phyloP scores from a whole-genome alignment of 2,113 vertebrate genomes.

The Scortum barcoo region DNA sequence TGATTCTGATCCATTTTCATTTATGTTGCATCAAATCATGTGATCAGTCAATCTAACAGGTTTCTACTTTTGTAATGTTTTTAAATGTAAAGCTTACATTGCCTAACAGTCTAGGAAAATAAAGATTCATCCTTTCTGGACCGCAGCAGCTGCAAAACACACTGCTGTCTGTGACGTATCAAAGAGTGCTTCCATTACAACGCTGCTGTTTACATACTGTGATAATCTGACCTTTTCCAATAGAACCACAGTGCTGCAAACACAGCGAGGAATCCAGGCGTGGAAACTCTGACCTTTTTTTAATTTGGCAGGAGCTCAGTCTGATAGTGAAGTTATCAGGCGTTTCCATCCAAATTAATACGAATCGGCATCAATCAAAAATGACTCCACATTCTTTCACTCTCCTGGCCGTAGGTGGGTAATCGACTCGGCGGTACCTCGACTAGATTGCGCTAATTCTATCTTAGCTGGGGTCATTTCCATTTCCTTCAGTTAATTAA shows the following conservation, averaged over 20 bases:
- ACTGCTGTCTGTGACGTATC: not conserved
- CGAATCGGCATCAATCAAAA: conserved; percentile 62
- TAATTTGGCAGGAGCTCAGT: conserved; percentile 36
- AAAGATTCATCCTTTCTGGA: not conserved
- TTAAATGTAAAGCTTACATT: not conserved
- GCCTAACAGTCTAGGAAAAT: not conserved
- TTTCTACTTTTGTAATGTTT: not conserved
- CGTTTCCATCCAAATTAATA: conserved; percentile 57
- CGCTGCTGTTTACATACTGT: conserved; percentile 50
- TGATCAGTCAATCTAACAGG: not conserved
- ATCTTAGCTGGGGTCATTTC: conserved; percentile 57
- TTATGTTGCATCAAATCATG: not conserved
- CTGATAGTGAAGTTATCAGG: conserved; percentile 53
- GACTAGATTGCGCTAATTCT: conserved; percentile 43
- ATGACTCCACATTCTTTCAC: conserved; percentile 5
- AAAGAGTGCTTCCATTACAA: conserved; percentile 35
- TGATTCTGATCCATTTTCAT: not conserved
- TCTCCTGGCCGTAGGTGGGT: conserved; percentile 18
- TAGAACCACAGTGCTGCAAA: conserved; percentile 33
- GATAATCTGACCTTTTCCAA: conserved; percentile 63
- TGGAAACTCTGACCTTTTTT: conserved; percentile 63
- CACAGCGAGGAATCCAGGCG: conserved; percentile 40
- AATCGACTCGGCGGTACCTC: conserved; percentile 32
- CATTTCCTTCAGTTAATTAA: conserved; percentile 72
- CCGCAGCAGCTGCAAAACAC: not conserved